Conservation (phyloP, 2,113 vertebrate species). For the Haemorhous mexicanus region DNA sequence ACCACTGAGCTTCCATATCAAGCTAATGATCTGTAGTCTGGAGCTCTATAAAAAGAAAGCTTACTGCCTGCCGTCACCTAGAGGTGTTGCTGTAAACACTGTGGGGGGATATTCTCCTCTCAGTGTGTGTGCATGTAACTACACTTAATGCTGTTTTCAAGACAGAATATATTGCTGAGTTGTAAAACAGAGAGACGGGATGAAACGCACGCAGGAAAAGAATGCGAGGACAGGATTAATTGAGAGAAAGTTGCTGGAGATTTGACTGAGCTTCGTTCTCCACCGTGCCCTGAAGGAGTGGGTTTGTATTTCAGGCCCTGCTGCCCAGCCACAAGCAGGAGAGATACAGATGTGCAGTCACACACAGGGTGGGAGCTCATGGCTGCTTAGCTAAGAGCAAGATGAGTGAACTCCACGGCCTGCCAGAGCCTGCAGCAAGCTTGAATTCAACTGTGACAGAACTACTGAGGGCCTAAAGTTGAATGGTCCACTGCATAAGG, state of each 20-base stretch:
- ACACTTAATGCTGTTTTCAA: slow-evolving; percentile 68
- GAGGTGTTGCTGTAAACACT: slow-evolving; percentile 72
- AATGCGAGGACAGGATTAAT: neutral
- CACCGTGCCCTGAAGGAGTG: neutral
- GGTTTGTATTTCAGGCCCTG: neutral
- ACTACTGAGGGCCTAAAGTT: neutral
- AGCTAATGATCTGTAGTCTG: slow-evolving; percentile 73
- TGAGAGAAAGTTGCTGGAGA: slow-evolving; percentile 11
- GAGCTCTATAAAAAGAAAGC: slow-evolving; percentile 69
- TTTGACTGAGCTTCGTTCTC: neutral
- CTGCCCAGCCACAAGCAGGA: neutral
- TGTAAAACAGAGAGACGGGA: slow-evolving; percentile 39
- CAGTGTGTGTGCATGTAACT: slow-evolving; percentile 65
- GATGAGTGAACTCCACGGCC: neutral
- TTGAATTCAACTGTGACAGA: slow-evolving; percentile 6
- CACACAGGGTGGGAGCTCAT: neutral
- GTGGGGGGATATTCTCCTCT: slow-evolving; percentile 63
- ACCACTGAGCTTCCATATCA: slow-evolving; percentile 71
- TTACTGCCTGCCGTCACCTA: slow-evolving; percentile 69
- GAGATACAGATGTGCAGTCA: neutral
- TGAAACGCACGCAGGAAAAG: slow-evolving; percentile 10
- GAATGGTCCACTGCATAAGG: neutral
- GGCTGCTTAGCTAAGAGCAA: neutral
- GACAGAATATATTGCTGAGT: slow-evolving; percentile 64
- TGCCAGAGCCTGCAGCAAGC: neutral